Percentiles rank a stretch among this genome's conserved stretches.
phyloP scores from a whole-genome alignment of 2,888 invertebrate species.

The Myathropa florea region DNA sequence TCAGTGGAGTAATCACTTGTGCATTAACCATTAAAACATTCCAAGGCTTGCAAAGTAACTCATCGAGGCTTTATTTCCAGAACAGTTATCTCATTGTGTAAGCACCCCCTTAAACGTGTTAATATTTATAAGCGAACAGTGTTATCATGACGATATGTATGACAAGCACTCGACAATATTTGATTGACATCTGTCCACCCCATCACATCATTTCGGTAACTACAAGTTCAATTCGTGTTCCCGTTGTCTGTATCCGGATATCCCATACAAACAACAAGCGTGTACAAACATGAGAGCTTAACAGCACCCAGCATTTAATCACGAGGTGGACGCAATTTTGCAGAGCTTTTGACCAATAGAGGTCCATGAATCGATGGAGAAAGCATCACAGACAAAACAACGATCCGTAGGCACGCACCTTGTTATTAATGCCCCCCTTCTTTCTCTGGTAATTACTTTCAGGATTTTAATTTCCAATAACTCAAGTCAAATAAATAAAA shows the following conservation, averaged over 20 bases:
- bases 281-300: background rate
- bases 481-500: slow-evolving; percentile 59
- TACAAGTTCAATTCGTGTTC: background rate
- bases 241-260: background rate
- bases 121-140: background rate
- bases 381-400: background rate
- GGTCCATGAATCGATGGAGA: background rate
- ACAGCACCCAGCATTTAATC: background rate
- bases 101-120: too few species aligned
- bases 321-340: background rate
- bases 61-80: too few species aligned
- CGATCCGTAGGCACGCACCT: background rate
- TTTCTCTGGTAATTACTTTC: slow-evolving; percentile 18
- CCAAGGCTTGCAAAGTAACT: too few species aligned
- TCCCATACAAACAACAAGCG: background rate
- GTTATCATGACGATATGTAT: background rate
- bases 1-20: too few species aligned
- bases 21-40: too few species aligned
- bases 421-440: slow-evolving; percentile 15
- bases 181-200: background rate
- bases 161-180: background rate
- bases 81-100: too few species aligned
- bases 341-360: background rate
- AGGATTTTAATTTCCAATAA: slow-evolving; percentile 63
- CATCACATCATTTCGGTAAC: background rate